Evolutionary conservation across 1,140 invertebrate genomes (phyloP).

Genomic region (Phthorimaea operculella): DNA sequence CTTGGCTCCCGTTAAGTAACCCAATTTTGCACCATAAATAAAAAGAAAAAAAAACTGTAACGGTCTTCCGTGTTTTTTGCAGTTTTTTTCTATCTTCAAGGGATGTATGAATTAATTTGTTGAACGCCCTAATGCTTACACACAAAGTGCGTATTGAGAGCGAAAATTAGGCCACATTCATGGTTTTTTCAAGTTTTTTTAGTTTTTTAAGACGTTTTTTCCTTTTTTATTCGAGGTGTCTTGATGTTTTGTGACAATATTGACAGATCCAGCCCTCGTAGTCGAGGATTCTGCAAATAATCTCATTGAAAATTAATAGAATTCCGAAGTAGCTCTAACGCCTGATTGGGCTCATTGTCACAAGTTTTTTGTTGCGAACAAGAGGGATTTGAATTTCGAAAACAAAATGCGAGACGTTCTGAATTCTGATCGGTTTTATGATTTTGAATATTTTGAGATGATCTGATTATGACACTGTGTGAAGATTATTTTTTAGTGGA

Average conservation of each 20-base stretch:
- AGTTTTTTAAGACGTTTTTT: conserved; percentile 27
- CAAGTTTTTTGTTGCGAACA: conserved; percentile 38
- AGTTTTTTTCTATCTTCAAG: neutral
- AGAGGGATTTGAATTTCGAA: conserved; percentile 33
- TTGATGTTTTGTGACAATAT: conserved; percentile 61
- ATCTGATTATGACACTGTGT: no score
- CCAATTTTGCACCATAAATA: conserved; percentile 66
- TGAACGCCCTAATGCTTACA: conserved; percentile 60
- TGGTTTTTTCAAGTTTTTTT: conserved; percentile 27
- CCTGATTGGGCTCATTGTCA: conserved; percentile 58
- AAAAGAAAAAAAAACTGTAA: conserved; percentile 48
- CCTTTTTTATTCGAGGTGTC: conserved; percentile 19
- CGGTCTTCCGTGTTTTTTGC: conserved; percentile 45
- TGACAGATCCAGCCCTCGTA: conserved; percentile 46
- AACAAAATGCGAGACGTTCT: conserved; percentile 19
- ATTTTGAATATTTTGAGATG: neutral
- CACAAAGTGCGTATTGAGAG: conserved; percentile 59
- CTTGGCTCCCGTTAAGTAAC: conserved; percentile 62
- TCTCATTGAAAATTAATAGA: conserved; percentile 62
- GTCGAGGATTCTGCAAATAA: conserved; percentile 61
- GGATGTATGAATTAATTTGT: conserved; percentile 60
- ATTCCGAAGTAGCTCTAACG: conserved; percentile 35
- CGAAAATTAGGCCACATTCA: conserved; percentile 64
- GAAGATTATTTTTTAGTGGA: no score
- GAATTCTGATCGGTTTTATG: conserved; percentile 13